These are phyloP conservation scores for Saccopteryx leptura DNA, from an alignment of 2,113 vertebrate genomes.

Conservation along the genomic window DNA sequence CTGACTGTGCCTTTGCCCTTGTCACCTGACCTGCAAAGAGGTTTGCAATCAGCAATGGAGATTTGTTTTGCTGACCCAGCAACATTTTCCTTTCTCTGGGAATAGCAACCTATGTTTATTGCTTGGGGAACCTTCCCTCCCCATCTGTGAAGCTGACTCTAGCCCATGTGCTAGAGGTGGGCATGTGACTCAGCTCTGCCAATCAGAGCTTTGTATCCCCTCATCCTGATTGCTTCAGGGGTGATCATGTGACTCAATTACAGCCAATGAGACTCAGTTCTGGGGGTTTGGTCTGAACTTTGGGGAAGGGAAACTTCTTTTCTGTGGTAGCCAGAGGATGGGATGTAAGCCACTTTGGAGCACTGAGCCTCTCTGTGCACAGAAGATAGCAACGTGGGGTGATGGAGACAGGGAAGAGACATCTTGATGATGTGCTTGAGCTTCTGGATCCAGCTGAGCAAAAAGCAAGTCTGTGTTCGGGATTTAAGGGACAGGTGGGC, in stretches of 20 bases:
- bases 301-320: background rate
- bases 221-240: background rate
- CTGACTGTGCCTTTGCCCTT: slow-evolving; percentile 8
- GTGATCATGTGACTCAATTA: background rate
- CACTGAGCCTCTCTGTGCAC: background rate
- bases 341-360: background rate
- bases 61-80: slow-evolving; percentile 49
- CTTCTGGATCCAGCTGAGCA: background rate
- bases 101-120: too few relatives aligned
- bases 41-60: background rate
- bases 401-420: background rate
- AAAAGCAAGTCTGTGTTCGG: background rate
- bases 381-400: background rate
- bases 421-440: background rate
- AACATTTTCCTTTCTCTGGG: background rate
- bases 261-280: slow-evolving; percentile 2
- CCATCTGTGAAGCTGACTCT: background rate
- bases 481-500: background rate
- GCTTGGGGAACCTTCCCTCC: background rate
- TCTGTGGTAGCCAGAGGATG: background rate
- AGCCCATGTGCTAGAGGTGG: too few relatives aligned
- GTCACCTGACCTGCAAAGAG: background rate
- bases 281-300: background rate
- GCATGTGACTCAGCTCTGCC: slow-evolving; percentile 1
- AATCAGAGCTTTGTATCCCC: background rate